Conservation (phyloP, 37 sponge, comb jelly and placozoan species). For the Aplysina aerophoba region DNA sequence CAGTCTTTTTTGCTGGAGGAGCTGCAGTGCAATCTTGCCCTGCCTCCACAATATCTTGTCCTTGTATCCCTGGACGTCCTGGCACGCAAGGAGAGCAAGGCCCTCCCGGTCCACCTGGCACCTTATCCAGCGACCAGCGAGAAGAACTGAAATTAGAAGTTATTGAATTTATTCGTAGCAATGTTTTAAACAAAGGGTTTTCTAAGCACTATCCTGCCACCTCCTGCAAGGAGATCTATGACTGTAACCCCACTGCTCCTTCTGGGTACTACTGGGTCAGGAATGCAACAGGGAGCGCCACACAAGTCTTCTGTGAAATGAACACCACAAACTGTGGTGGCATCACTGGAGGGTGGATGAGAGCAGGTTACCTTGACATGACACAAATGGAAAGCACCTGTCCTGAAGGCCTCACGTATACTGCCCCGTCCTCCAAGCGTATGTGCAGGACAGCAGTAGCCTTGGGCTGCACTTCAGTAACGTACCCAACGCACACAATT, state of each 20-base stretch:
- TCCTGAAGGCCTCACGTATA: not conserved
- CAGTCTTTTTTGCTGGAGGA: no score
- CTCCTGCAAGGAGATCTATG: slow-evolving; percentile 4
- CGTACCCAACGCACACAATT: not conserved
- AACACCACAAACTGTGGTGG: not conserved
- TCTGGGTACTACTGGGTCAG: slow-evolving; percentile 12
- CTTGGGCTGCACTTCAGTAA: not conserved
- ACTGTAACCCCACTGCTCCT: not conserved
- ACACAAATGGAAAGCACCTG: not conserved
- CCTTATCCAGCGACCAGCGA: no score
- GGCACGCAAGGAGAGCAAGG: no score
- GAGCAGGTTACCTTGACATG: slow-evolving; percentile 2
- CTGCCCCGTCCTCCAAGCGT: not conserved
- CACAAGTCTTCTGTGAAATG: slow-evolving; percentile 8
- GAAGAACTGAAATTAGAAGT: no score
- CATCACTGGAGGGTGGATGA: slow-evolving; percentile 5
- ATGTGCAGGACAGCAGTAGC: not conserved
- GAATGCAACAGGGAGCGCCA: not conserved
- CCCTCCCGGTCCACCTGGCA: no score
- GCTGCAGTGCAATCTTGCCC: no score
- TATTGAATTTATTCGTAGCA: no score
- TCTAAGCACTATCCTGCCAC: not conserved
- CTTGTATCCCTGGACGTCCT: no score
- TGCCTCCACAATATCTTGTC: no score
- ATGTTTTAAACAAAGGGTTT: no score